Base-by-base conservation (phyloP, 2,888 invertebrate genomes). In the Agrotis puta region DNA sequence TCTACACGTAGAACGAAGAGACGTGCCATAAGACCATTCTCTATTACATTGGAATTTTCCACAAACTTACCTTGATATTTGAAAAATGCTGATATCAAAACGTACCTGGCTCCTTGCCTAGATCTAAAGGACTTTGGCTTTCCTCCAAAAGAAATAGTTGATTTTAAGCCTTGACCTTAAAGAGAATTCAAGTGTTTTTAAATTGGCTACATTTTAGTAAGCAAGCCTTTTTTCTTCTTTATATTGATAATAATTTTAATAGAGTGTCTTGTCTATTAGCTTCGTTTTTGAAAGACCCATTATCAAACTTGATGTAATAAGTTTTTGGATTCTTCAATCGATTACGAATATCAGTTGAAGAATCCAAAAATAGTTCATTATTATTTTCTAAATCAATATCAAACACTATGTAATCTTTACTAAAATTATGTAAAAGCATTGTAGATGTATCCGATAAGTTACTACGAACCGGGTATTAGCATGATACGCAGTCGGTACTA, bases 71-170 rank as follows among this genome's bases (percentile, higher is more conserved):
- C 51, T 58, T 73, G 48, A 81, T 84, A 83, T 83, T 78, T 82
- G 71, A 83, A 87, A 89, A 85, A 86, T 79, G 84, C 83, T 88
- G 87, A 88, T 88, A 83, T 88, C 86, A 90, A 88, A 89, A 88
- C 87, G 87, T 88, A 88, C 90, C 92, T 93, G 92, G 92, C 91
- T 85, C 77, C 72, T 74, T 91, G 92, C 92, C 92, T 90, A 90
- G 77, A 85, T 74, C 70, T 58, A 74, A 85, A 85, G 83, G 83
- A 82, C 86, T 84, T 88, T 94, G 94, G 94, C 91, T 73, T 24
- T 50, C 62, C 63, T 88, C 94, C 94, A 94, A 88, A 85, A 86
- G 77, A 90, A 92, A 92, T 90, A 90, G 90, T 90, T 89, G 89
- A 89, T 88, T 83, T 83, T 87, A 85, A 88, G 84, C 88, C 88